Evolutionary conservation across 64 coral and sea anemone species (phyloP).

Genomic region (Exaiptasia diaphana): DNA sequence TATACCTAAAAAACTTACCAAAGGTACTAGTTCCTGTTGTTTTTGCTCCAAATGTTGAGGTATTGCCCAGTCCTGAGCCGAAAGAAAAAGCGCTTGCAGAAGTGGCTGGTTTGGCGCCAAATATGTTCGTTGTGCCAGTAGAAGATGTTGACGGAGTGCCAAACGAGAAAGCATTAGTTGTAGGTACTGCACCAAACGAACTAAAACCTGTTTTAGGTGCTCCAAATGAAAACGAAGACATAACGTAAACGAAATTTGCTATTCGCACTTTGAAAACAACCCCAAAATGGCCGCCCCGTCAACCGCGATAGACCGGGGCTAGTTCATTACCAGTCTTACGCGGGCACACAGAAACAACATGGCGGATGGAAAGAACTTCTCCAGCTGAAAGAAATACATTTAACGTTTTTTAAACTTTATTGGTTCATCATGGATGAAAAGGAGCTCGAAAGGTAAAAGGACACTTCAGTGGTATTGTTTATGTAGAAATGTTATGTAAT

Average conservation of each 20-base stretch:
- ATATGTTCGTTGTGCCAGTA: slow-evolving; percentile 14
- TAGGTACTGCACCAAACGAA: background rate
- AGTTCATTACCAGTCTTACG: background rate
- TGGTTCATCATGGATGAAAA: slow-evolving; percentile 25
- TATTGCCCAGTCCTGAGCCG: background rate
- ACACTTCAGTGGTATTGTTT: too few species aligned
- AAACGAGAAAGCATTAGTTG: slow-evolving; percentile 4
- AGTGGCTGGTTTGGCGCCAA: slow-evolving; percentile 18
- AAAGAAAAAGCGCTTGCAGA: slow-evolving; percentile 5
- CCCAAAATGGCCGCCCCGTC: slow-evolving; percentile 2
- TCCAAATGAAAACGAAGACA: background rate
- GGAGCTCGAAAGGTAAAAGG: slow-evolving; percentile 39
- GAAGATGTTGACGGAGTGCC: slow-evolving; percentile 41
- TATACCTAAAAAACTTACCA: too few species aligned
- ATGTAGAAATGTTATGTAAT: too few species aligned
- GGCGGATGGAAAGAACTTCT: background rate
- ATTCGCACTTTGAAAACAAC: background rate
- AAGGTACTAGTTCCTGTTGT: slow-evolving; percentile 39
- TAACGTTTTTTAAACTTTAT: too few species aligned
- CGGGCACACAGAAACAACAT: background rate
- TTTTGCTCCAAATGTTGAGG: slow-evolving; percentile 18
- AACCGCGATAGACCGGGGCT: background rate
- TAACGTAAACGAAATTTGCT: background rate
- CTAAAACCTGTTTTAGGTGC: background rate
- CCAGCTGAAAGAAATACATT: background rate